Evolutionary conservation across 1,140 invertebrate genomes (phyloP).

Genomic region (Musca vetustissima): DNA sequence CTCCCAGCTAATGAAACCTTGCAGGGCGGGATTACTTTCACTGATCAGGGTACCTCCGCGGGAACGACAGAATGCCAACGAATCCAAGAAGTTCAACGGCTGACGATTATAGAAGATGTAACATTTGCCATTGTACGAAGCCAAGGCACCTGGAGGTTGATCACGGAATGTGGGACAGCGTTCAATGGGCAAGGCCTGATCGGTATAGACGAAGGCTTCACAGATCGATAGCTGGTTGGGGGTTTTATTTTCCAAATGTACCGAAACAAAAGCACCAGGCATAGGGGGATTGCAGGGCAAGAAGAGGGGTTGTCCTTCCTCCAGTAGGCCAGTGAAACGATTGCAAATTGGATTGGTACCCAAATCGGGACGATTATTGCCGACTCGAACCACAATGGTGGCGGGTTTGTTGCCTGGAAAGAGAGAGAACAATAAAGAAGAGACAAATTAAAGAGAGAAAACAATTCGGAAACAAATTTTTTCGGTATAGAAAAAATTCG

Average conservation of each 20-base stretch:
- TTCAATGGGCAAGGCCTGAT: constrained; percentile 91
- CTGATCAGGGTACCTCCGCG: constrained; percentile 84
- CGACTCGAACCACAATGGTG: constrained; percentile 86
- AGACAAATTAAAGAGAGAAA: no score
- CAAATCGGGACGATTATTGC: constrained; percentile 91
- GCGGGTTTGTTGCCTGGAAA: constrained; percentile 68
- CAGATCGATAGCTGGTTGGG: constrained; percentile 84
- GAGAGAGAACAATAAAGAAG: background rate
- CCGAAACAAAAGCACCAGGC: constrained; percentile 91
- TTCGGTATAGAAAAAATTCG: no score
- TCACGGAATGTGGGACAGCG: constrained; percentile 90
- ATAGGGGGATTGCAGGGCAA: constrained; percentile 92
- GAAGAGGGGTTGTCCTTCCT: constrained; percentile 89
- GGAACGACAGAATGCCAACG: constrained; percentile 76
- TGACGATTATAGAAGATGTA: constrained; percentile 94
- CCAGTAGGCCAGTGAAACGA: constrained; percentile 79
- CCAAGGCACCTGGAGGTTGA: constrained; percentile 86
- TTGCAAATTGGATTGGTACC: constrained; percentile 93
- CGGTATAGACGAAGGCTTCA: constrained; percentile 93
- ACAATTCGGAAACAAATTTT: no score
- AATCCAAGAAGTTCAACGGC: constrained; percentile 78
- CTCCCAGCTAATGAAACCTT: constrained; percentile 94
- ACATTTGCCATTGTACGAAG: constrained; percentile 94
- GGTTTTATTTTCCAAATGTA: constrained; percentile 78
- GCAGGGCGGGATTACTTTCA: constrained; percentile 90